phyloP scores from a whole-genome alignment of 2,888 invertebrate genomes.

The Chaetoderma sp. region DNA sequence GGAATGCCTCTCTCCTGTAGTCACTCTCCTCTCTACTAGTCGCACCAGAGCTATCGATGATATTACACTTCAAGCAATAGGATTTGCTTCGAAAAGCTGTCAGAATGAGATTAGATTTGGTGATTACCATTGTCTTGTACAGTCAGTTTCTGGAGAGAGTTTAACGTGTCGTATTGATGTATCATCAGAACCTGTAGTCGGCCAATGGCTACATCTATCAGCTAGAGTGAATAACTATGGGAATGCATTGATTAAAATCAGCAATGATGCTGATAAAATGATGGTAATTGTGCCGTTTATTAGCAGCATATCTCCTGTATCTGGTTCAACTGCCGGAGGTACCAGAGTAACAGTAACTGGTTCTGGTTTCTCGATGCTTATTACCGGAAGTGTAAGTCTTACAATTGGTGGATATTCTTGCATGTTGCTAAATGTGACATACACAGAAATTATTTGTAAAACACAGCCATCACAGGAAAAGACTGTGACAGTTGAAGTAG shows the following conservation, averaged over 20 bases:
- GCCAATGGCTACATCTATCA: background rate
- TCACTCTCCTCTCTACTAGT: background rate
- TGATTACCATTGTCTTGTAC: background rate
- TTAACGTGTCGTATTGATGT: background rate
- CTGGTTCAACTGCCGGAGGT: background rate
- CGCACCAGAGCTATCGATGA: conserved; percentile 26
- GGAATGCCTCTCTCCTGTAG: background rate
- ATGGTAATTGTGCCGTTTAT: background rate
- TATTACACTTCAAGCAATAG: conserved; percentile 28
- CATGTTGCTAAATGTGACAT: background rate
- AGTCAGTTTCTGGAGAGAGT: too few relatives aligned
- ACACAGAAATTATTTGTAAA: background rate
- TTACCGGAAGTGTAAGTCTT: background rate
- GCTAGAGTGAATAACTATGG: background rate
- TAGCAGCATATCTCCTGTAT: background rate
- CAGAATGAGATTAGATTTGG: conserved; percentile 6
- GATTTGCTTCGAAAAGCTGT: conserved; percentile 10
- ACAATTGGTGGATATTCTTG: background rate
- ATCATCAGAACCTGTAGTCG: background rate
- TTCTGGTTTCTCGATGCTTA: background rate
- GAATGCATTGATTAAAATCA: background rate
- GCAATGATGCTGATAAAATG: background rate
- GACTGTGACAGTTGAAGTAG: background rate
- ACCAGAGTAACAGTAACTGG: background rate
- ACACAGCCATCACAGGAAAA: background rate